These are phyloP conservation scores for Reticulitermes lucifugus DNA, from an alignment of 2,888 invertebrate species.

Conservation along the genomic window DNA sequence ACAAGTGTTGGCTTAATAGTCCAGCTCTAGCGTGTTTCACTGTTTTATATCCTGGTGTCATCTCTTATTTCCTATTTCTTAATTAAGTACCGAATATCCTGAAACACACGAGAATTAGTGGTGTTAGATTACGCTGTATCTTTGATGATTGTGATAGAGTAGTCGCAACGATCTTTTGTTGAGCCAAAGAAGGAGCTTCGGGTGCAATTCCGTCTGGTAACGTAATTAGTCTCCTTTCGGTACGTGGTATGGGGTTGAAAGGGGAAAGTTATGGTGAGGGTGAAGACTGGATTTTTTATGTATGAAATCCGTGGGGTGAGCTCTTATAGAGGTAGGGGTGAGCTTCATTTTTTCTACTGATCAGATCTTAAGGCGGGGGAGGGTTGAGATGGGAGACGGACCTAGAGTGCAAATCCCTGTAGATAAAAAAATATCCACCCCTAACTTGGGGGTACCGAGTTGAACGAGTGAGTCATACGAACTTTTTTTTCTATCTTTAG, in stretches of 20 bases:
- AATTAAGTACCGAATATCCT: too few species aligned
- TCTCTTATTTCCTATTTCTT: too few species aligned
- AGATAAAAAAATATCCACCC: conserved; percentile 51
- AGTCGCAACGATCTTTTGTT: background rate
- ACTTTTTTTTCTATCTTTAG: conserved; percentile 42
- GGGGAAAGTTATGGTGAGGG: conserved; percentile 46
- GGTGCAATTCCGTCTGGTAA: conserved; percentile 65
- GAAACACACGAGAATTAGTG: too few species aligned
- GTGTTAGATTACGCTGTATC: too few species aligned
- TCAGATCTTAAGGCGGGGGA: conserved; percentile 56
- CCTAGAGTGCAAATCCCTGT: conserved; percentile 53
- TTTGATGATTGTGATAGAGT: too few species aligned
- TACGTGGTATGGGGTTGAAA: conserved; percentile 66
- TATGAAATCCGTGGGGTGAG: conserved; percentile 51
- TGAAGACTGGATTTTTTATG: conserved; percentile 48
- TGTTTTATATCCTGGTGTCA: too few species aligned
- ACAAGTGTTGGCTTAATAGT: too few species aligned
- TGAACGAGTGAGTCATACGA: conserved; percentile 50
- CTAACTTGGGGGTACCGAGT: conserved; percentile 46
- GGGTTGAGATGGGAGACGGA: conserved; percentile 59
- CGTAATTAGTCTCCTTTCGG: conserved; percentile 72
- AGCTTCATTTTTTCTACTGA: conserved; percentile 55
- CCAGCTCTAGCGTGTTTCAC: too few species aligned
- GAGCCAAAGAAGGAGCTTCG: background rate
- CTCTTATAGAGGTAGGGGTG: conserved; percentile 39